A percentile compares a stretch with the other conserved stretches of the same genome.
These are phyloP conservation scores for Globodera ellingtonae DNA, from an alignment of 1,140 invertebrate genomes.

Conservation along the genomic window DNA sequence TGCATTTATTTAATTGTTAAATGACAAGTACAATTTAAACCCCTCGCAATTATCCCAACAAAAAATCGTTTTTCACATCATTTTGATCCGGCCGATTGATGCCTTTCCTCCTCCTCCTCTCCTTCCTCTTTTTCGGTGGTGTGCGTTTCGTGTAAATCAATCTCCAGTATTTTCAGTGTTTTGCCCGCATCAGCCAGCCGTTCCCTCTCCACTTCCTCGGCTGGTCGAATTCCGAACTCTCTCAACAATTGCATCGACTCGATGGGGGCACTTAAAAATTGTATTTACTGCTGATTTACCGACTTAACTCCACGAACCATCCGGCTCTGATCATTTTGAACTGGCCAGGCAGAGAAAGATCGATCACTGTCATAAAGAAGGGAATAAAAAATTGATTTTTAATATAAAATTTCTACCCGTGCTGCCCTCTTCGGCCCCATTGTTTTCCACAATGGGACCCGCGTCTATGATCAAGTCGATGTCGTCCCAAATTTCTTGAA, in stretches of 20 bases:
- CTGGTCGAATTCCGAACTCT: slow-evolving; percentile 11
- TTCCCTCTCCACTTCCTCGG: slow-evolving; percentile 19
- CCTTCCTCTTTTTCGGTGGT: background rate
- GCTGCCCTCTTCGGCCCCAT: slow-evolving; percentile 35
- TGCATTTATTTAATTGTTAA: too few species aligned
- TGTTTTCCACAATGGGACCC: slow-evolving; percentile 31
- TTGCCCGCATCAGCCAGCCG: slow-evolving; percentile 7
- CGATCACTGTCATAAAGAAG: background rate
- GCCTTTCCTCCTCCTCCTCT: slow-evolving; percentile 3
- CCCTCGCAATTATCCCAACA: too few species aligned
- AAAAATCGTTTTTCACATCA: too few species aligned
- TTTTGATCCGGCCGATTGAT: too few species aligned
- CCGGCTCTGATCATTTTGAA: slow-evolving; percentile 28
- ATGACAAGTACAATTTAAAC: too few species aligned
- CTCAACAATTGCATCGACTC: slow-evolving; percentile 10
- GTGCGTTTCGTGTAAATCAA: background rate
- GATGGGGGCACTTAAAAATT: slow-evolving; percentile 14
- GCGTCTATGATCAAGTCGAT: slow-evolving; percentile 39
- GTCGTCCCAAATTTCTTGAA: slow-evolving; percentile 38
- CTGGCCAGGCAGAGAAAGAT: slow-evolving; percentile 34
- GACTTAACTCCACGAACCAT: slow-evolving; percentile 21
- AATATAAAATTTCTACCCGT: background rate
- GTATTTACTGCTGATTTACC: background rate
- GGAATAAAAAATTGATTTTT: too few species aligned
- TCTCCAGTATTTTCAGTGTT: background rate